These are phyloP conservation scores for Emmelina monodactyla DNA, from an alignment of 2,888 invertebrate species.

Conservation along the genomic window DNA sequence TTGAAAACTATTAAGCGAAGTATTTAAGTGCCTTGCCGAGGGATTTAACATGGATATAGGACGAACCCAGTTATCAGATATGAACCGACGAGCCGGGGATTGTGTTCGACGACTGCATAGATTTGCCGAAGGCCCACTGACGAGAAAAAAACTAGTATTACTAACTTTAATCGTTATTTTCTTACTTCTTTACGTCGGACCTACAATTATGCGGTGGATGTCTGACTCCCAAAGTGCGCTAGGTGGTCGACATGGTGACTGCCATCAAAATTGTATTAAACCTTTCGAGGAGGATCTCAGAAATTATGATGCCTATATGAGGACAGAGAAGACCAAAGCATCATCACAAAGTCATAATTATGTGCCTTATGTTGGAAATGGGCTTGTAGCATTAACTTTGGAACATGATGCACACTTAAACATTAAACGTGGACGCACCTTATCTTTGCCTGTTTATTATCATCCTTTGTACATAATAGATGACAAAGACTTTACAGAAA, in stretches of 20 bases:
- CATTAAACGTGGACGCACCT: conserved; percentile 71
- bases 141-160: conserved; percentile 56
- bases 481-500: conserved; percentile 66
- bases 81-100: conserved; percentile 54
- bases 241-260: conserved; percentile 61
- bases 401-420: conserved; percentile 70
- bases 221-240: conserved; percentile 53
- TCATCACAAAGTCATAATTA: conserved; percentile 64
- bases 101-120: conserved; percentile 49
- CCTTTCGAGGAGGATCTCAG: conserved; percentile 66
- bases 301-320: conserved; percentile 74
- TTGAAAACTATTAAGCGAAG: too few species aligned
- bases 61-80: conserved; percentile 36
- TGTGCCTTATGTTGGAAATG: conserved; percentile 80
- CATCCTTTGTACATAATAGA: conserved; percentile 70
- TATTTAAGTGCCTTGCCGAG: too few species aligned
- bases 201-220: conserved; percentile 69
- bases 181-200: conserved; percentile 71
- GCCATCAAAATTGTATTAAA: conserved; percentile 71
- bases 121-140: conserved; percentile 52
- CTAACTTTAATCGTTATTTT: conserved; percentile 62
- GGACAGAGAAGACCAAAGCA: conserved; percentile 59
- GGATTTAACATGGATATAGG: conserved; percentile 59
- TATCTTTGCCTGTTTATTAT: conserved; percentile 72
- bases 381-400: conserved; percentile 72